Conservation (phyloP, 1,140 invertebrate genomes). For the Danaus melanippus region DNA sequence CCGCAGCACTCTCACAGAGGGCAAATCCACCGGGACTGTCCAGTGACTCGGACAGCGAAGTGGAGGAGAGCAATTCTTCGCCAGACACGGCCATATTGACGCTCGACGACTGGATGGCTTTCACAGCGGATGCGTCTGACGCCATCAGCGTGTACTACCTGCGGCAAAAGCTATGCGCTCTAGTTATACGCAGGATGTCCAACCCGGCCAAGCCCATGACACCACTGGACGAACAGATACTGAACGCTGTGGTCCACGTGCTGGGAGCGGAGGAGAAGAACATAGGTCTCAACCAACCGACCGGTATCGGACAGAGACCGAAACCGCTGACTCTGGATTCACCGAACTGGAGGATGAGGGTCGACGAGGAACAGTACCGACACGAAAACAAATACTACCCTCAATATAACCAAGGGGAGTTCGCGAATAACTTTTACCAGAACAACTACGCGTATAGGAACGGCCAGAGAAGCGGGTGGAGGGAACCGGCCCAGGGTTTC, state of each 20-base stretch:
- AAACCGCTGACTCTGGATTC: conserved; percentile 75
- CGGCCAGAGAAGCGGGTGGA: conserved; percentile 35
- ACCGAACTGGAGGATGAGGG: conserved; percentile 38
- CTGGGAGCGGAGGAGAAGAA: conserved; percentile 82
- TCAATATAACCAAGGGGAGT: conserved; percentile 34
- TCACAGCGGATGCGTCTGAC: conserved; percentile 78
- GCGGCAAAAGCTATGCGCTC: conserved; percentile 83
- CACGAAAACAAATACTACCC: conserved; percentile 39
- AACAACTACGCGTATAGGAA: conserved; percentile 37
- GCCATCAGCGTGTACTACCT: conserved; percentile 80
- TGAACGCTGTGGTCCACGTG: conserved; percentile 78
- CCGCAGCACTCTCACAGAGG: conserved; percentile 48
- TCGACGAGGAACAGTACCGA: conserved; percentile 39
- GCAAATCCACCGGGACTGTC: conserved; percentile 64
- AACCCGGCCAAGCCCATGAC: conserved; percentile 78
- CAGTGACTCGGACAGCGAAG: conserved; percentile 74
- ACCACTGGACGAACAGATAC: conserved; percentile 80
- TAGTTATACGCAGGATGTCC: conserved; percentile 82
- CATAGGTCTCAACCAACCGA: conserved; percentile 80
- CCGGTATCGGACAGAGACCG: conserved; percentile 84
- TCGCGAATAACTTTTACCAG: conserved; percentile 36
- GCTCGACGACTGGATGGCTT: conserved; percentile 87
- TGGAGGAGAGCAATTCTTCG: conserved; percentile 58
- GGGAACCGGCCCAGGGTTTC: conserved; percentile 37
- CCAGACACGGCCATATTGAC: conserved; percentile 52